These are phyloP conservation scores for Spheniscus humboldti DNA, from an alignment of 2,797 vertebrate species.

Conservation along the genomic window DNA sequence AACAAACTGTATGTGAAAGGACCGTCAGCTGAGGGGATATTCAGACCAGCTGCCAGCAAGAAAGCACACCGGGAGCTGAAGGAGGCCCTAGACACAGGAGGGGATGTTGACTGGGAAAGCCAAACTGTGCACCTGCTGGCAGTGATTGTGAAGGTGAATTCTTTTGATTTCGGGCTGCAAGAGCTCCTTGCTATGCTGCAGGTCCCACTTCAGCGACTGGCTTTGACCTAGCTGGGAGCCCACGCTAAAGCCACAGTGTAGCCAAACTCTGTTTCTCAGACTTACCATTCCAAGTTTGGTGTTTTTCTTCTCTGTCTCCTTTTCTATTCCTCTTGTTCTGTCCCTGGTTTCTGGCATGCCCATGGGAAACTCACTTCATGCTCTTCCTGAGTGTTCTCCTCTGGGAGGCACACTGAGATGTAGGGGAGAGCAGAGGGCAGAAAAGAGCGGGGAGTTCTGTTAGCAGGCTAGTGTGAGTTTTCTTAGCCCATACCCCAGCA, in stretches of 20 bases:
- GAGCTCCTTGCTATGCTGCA: neutral
- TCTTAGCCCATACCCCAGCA: neutral
- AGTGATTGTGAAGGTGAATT: constrained; percentile 81
- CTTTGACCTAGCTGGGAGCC: neutral
- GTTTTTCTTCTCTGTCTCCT: neutral
- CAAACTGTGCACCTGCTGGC: constrained; percentile 79
- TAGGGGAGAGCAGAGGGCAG: neutral
- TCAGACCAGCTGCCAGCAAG: constrained; percentile 80
- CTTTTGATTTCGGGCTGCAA: neutral
- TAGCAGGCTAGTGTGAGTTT: neutral
- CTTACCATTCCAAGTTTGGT: neutral
- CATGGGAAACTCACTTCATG: neutral
- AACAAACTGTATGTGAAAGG: constrained; percentile 77
- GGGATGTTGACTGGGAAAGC: constrained; percentile 67
- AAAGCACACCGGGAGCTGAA: constrained; percentile 79
- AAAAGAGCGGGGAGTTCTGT: neutral
- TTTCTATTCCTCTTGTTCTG: neutral
- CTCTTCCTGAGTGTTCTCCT: neutral
- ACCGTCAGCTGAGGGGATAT: constrained; percentile 81
- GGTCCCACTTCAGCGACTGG: neutral
- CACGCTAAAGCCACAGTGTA: neutral
- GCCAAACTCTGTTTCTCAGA: neutral
- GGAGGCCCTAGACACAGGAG: constrained; percentile 78
- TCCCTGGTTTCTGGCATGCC: neutral
- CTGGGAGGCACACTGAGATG: neutral